Evolutionary conservation across 92 coral and sea anemone genomes (phyloP).

Genomic region (Palythoa grandis): DNA sequence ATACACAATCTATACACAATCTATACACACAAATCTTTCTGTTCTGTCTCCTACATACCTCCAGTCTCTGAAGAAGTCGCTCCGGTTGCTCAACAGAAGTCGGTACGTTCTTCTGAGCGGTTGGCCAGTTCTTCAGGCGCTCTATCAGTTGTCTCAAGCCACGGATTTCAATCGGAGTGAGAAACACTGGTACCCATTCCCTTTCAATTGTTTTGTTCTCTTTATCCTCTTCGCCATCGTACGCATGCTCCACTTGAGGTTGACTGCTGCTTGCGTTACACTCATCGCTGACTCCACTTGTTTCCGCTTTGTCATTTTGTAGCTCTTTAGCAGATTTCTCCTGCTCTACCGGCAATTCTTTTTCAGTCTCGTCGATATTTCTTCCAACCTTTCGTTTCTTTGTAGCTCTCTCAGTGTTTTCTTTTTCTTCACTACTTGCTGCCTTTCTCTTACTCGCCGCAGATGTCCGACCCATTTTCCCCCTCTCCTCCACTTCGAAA

Average conservation of each 20-base stretch:
- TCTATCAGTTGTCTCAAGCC: slow-evolving; percentile 72
- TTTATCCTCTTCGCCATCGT: slow-evolving; percentile 34
- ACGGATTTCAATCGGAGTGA: slow-evolving; percentile 73
- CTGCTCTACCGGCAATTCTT: slow-evolving; percentile 41
- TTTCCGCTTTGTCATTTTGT: slow-evolving; percentile 33
- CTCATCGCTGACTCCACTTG: slow-evolving; percentile 48
- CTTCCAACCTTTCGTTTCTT: slow-evolving; percentile 33
- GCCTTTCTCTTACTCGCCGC: slow-evolving; percentile 34
- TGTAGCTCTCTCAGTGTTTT: slow-evolving; percentile 48
- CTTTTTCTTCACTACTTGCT: slow-evolving; percentile 31
- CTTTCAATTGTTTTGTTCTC: slow-evolving; percentile 53
- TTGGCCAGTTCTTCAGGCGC: slow-evolving; percentile 82
- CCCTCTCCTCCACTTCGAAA: slow-evolving; percentile 22
- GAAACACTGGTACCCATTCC: slow-evolving; percentile 87
- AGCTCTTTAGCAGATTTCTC: slow-evolving; percentile 51
- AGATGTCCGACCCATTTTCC: not conserved
- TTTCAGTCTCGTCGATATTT: slow-evolving; percentile 23
- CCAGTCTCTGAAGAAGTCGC: slow-evolving; percentile 68
- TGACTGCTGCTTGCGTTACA: slow-evolving; percentile 53
- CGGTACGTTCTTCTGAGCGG: slow-evolving; percentile 78
- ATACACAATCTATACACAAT: not conserved
- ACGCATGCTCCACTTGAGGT: slow-evolving; percentile 44
- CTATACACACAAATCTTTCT: too few species aligned
- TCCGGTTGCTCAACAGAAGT: slow-evolving; percentile 60
- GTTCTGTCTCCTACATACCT: slow-evolving; percentile 60